Percentiles rank a stretch among this genome's conserved stretches.
phyloP scores from a whole-genome alignment of 2,888 invertebrate species.

The Orthonychiurus folsomi region DNA sequence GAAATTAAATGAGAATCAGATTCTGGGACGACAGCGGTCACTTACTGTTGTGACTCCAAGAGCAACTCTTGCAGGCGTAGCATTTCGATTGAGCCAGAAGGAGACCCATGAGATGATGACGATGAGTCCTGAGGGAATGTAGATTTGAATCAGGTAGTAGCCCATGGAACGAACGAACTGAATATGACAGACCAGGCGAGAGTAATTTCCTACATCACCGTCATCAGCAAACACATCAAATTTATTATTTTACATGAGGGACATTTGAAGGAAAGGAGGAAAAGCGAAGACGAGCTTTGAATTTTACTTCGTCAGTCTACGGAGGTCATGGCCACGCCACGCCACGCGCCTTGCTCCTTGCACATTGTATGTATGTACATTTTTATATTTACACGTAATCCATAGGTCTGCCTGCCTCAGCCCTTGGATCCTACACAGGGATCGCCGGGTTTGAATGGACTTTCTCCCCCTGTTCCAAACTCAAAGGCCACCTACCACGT shows the following conservation, averaged over 20 bases:
- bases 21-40: too few species aligned
- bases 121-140: conserved; percentile 93
- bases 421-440: too few species aligned
- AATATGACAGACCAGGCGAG: conserved; percentile 89
- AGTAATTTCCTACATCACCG: conserved; percentile 71
- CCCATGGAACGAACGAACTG: conserved; percentile 97
- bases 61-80: conserved; percentile 86
- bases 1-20: neutral
- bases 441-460: too few species aligned
- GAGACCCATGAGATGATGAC: conserved; percentile 96
- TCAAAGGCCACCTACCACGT: too few species aligned
- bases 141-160: conserved; percentile 96
- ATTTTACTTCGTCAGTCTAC: too few species aligned
- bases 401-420: too few species aligned
- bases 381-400: too few species aligned
- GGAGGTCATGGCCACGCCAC: too few species aligned
- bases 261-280: neutral
- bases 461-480: too few species aligned
- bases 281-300: too few species aligned
- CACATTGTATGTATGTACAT: neutral
- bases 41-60: conserved; percentile 79
- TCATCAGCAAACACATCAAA: conserved; percentile 2
- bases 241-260: neutral
- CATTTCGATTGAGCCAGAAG: conserved; percentile 92
- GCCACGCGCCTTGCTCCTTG: too few species aligned